Base-by-base conservation (phyloP, 2,113 vertebrate genomes). In the Myotis yumanensis region DNA sequence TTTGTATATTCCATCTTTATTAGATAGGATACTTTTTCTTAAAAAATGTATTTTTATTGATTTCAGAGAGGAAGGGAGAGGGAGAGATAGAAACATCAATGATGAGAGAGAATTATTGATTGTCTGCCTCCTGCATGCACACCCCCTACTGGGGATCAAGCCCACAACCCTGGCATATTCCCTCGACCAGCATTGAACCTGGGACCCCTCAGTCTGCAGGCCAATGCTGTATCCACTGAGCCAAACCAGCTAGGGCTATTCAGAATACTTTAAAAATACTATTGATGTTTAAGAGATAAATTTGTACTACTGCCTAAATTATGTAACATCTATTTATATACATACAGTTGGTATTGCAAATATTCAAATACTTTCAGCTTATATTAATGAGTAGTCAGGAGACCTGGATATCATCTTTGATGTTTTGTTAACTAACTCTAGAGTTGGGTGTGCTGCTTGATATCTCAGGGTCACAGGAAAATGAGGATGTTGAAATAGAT, bases 391-490 rank as follows among this genome's bases (percentile, higher is more conserved):
- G n/a, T 52, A 48, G n/a, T 17, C 64, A 71, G 46, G 75, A 95
- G 37, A 11, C 32, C 71, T 92, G 16, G 37, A 76, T 90, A 48
- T 73, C 66, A 17, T n/a, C n/a, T 91, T 84, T 75, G 16, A 76
- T 73, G 15, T 79, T 93, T 72, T 87, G 11, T 94, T 90, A 75
- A 69, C 46, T 86, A 72, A 90, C 4, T 68, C n/a, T 92, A 52
- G n/a, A 77, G 17, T 64, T 86, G 32, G 52, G 25, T 76, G 52
- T 81, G 32, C 75, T 59, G 46, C 20, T 64, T 93, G 57, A 17
- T 48, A 85, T 94, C 23, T 90, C 40, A 4, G 37, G 11, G 22
- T 86, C n/a, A 57, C 16, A 87, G 57, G 54, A 79, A 82, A 82
- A 94, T 80, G 46, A 89, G 18, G 25, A 18, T 28, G 1, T 69